Evolutionary conservation across 1,140 invertebrate species (phyloP).

Genomic region (Sycophaga agraensis): DNA sequence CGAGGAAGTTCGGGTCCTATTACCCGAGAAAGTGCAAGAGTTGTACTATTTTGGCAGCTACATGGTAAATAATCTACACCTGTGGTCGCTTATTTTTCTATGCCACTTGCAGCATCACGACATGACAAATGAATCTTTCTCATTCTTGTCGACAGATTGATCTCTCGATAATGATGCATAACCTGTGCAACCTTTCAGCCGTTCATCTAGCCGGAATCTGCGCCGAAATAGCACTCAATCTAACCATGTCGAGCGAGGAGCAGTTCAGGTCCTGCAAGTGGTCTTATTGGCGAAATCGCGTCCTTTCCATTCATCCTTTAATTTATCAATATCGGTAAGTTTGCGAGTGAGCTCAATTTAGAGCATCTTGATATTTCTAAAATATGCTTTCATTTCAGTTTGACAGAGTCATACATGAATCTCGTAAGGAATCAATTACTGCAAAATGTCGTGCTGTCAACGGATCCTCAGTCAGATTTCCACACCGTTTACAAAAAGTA

Average conservation of each 20-base stretch:
- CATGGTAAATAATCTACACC: slow-evolving; percentile 25
- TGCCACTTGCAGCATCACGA: neutral
- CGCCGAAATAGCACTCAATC: slow-evolving; percentile 28
- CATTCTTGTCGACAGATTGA: slow-evolving; percentile 35
- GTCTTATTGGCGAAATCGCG: slow-evolving; percentile 28
- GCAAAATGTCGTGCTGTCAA: slow-evolving; percentile 2
- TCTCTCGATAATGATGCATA: slow-evolving; percentile 34
- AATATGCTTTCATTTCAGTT: slow-evolving; percentile 21
- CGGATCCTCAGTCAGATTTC: neutral
- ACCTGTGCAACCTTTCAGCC: slow-evolving; percentile 13
- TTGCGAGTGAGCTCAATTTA: neutral
- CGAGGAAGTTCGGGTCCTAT: neutral
- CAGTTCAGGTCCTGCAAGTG: slow-evolving; percentile 5
- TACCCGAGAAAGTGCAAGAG: neutral
- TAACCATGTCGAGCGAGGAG: slow-evolving; percentile 4
- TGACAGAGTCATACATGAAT: slow-evolving; percentile 16
- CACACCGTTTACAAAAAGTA: slow-evolving; percentile 40
- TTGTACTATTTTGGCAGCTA: slow-evolving; percentile 37
- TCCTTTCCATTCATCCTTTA: neutral
- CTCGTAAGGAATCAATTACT: slow-evolving; percentile 21
- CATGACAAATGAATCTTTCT: neutral
- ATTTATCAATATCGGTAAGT: slow-evolving; percentile 9
- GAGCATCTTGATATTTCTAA: neutral
- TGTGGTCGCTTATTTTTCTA: neutral
- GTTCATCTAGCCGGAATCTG: slow-evolving; percentile 22